Evolutionary conservation across 2,797 vertebrate species (phyloP).

Genomic region (Sebastes diaconus): DNA sequence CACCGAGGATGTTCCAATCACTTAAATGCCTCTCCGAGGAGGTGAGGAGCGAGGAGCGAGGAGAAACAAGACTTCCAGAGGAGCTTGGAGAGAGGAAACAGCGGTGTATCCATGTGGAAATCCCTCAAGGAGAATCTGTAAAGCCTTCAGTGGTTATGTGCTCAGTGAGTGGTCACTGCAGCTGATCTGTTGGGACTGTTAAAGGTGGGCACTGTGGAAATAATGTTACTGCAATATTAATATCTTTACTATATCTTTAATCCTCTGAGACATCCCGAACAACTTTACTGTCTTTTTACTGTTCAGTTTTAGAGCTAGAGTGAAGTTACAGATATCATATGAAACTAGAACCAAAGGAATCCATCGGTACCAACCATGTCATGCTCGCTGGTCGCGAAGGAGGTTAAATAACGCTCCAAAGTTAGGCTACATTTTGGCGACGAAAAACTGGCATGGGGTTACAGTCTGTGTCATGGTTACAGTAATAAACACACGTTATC

Average conservation of each 20-base stretch:
- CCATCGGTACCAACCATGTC: no score
- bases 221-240: constrained; percentile 29
- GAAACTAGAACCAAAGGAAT: no score
- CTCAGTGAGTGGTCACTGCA: not conserved
- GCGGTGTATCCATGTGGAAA: constrained; percentile 14
- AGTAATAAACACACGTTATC: no score
- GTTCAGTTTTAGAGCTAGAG: no score
- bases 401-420: no score
- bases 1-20: constrained; percentile 2
- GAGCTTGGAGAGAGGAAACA: not conserved
- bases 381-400: rapidly evolving
- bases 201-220: constrained; percentile 8
- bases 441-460: no score
- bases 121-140: not conserved
- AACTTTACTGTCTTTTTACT: no score
- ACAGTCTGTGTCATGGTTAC: no score
- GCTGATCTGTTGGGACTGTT: not conserved
- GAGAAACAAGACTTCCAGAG: not conserved
- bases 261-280: no score
- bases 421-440: no score
- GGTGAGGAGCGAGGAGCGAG: not conserved
- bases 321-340: no score
- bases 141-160: constrained; percentile 1
- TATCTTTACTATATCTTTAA: not conserved
- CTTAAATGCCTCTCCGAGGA: constrained; percentile 6